phyloP scores from a whole-genome alignment of 2,113 vertebrate genomes.

The Vidua macroura region DNA sequence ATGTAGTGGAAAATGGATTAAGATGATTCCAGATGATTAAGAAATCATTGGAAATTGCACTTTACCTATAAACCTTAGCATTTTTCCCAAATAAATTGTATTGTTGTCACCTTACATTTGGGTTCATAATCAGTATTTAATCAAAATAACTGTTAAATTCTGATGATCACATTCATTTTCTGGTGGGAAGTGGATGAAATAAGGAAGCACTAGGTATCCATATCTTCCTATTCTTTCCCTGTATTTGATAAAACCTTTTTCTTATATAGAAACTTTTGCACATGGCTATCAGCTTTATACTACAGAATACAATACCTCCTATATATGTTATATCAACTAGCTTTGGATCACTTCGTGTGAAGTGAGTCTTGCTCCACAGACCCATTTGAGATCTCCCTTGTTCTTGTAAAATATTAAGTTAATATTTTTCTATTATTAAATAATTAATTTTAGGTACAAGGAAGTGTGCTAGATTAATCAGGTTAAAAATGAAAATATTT shows the following conservation, averaged over 20 bases:
- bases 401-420: not conserved
- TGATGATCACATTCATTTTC: not conserved
- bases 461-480: not conserved
- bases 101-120: not conserved
- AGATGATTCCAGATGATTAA: not conserved
- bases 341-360: not conserved
- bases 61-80: not conserved
- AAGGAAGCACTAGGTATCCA: not conserved
- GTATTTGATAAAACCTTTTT: not conserved
- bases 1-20: not conserved
- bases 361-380: not conserved
- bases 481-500: not conserved
- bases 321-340: not conserved
- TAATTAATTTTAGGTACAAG: not conserved
- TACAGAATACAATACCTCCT: not conserved
- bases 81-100: not conserved
- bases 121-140: not conserved
- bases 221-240: not conserved
- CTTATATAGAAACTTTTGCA: not conserved
- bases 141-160: not conserved
- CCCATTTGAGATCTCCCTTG: not conserved
- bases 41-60: not conserved
- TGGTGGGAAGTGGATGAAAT: not conserved
- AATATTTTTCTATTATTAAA: not conserved
- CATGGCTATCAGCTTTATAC: not conserved